These are phyloP conservation scores for Saccopteryx bilineata DNA, from an alignment of 2,113 vertebrate species.

Conservation along the genomic window DNA sequence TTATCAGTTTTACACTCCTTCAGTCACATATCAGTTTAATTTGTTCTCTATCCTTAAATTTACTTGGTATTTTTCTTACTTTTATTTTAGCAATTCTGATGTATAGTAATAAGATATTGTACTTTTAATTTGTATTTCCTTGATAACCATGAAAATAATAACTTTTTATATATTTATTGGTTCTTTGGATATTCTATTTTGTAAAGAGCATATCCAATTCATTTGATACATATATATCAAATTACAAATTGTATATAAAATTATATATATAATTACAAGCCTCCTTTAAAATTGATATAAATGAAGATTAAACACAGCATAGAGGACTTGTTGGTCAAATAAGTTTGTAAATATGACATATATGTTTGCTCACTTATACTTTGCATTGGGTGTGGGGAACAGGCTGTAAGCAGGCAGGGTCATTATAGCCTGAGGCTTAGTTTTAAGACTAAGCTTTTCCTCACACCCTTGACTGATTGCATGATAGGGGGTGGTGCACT, in stretches of 20 bases:
- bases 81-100: neutral
- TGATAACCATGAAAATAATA: neutral
- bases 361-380: no score
- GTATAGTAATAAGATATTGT: neutral
- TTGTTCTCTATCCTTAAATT: neutral
- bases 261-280: neutral
- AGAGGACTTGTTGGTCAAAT: neutral
- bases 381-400: no score
- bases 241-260: neutral
- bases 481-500: no score
- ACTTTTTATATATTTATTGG: neutral
- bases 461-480: no score
- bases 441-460: no score
- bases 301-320: neutral
- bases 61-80: neutral
- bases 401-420: no score
- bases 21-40: neutral
- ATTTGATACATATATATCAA: neutral
- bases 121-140: slow-evolving; percentile 1
- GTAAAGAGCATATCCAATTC: neutral
- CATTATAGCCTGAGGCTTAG: no score
- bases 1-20: neutral
- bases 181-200: neutral
- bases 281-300: neutral
- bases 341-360: no score